phyloP scores from a whole-genome alignment of 2,113 vertebrate genomes.

The Dipodomys spectabilis region DNA sequence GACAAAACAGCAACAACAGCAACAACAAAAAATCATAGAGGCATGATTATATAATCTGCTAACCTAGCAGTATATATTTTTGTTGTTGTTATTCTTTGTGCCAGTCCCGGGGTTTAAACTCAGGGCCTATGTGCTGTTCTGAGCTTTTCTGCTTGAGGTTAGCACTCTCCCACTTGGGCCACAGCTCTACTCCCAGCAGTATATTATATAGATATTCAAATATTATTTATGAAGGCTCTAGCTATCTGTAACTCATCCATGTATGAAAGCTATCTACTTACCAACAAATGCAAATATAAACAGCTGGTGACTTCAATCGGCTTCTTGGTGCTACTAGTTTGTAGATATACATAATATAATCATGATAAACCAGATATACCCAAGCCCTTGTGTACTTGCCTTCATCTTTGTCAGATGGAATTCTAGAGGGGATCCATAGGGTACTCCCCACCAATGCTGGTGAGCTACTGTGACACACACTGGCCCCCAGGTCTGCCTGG shows the following conservation, averaged over 20 bases:
- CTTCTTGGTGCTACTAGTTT: background rate
- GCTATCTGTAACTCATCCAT: background rate
- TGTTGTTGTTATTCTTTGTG: too few species aligned
- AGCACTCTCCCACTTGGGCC: too few species aligned
- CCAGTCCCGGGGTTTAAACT: too few species aligned
- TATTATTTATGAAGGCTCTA: background rate
- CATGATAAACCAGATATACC: background rate
- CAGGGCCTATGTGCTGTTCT: too few species aligned
- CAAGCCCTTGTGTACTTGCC: background rate
- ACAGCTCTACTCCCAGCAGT: too few species aligned
- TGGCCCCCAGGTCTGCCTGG: background rate
- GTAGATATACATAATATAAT: background rate
- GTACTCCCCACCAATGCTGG: background rate
- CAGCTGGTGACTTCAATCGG: background rate
- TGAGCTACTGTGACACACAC: background rate
- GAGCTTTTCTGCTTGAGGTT: too few species aligned
- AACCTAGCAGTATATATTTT: background rate
- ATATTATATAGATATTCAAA: background rate
- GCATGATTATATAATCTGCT: background rate
- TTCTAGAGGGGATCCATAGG: background rate
- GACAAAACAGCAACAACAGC: too few species aligned
- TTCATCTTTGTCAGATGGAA: too few species aligned
- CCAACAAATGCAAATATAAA: background rate
- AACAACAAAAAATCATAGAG: background rate
- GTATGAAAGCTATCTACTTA: background rate